Conservation (phyloP, 2,888 invertebrate species). For the Mechanitis messenoides region DNA sequence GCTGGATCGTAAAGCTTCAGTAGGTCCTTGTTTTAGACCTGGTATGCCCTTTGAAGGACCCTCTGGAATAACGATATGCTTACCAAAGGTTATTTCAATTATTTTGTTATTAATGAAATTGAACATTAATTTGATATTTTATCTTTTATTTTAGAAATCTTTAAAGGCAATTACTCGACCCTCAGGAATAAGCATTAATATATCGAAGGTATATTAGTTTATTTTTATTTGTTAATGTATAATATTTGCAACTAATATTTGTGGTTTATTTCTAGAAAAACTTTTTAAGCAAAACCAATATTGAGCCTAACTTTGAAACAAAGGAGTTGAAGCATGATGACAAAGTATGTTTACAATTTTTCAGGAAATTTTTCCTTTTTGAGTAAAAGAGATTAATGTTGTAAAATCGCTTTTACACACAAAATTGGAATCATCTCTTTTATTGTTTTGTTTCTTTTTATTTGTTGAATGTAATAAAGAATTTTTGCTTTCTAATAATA, state of each 20-base stretch:
- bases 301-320: conserved; percentile 3
- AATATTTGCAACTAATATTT: no score
- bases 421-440: no score
- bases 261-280: conserved; percentile 35
- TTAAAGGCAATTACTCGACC: conserved; percentile 32
- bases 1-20: conserved; percentile 49
- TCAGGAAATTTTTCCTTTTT: not conserved
- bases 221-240: no score
- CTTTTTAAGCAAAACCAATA: conserved; percentile 32
- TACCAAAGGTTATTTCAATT: conserved; percentile 45
- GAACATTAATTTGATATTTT: not conserved
- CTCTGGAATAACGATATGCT: conserved; percentile 51
- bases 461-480: not conserved
- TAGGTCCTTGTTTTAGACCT: conserved; percentile 51
- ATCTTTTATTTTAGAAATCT: conserved; percentile 41
- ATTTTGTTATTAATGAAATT: not conserved
- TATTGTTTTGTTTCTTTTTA: not conserved
- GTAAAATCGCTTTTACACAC: no score
- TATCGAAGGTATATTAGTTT: conserved; percentile 44
- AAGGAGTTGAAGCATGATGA: conserved; percentile 3
- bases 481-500: not conserved
- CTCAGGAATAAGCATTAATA: conserved; percentile 50
- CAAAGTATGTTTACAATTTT: conserved; percentile 5
- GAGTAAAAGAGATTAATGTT: not conserved
- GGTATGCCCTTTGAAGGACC: conserved; percentile 41